These are phyloP conservation scores for Maniola hyperantus DNA, from an alignment of 2,888 invertebrate species.

Conservation along the genomic window DNA sequence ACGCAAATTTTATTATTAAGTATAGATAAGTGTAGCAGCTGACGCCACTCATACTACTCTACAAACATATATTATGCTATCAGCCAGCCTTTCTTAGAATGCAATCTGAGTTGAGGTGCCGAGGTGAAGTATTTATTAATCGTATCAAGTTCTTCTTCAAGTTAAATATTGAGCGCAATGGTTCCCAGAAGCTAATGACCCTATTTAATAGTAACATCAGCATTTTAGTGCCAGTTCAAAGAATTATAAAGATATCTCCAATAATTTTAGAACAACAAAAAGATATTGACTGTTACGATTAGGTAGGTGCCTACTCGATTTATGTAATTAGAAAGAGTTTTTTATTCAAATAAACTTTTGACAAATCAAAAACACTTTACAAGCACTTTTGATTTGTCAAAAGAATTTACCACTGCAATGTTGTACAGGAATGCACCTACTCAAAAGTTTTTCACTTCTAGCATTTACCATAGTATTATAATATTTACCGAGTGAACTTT, in stretches of 20 bases:
- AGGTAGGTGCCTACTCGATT: too few relatives aligned
- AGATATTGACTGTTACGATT: too few relatives aligned
- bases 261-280: background rate
- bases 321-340: too few relatives aligned
- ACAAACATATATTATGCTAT: conserved; percentile 62
- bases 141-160: conserved; percentile 68
- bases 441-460: too few relatives aligned
- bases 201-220: conserved; percentile 1
- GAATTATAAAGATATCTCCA: background rate
- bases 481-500: too few relatives aligned
- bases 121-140: conserved; percentile 67
- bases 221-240: background rate
- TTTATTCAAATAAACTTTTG: too few relatives aligned
- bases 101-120: conserved; percentile 62
- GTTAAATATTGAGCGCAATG: conserved; percentile 38
- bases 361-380: too few relatives aligned
- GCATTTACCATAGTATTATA: too few relatives aligned
- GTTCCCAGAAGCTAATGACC: conserved; percentile 36
- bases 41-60: conserved; percentile 47
- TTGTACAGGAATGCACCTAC: too few relatives aligned
- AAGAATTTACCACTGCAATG: too few relatives aligned
- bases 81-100: conserved; percentile 68
- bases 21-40: conserved; percentile 50
- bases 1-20: conserved; percentile 46
- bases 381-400: too few relatives aligned